phyloP scores from a whole-genome alignment of 1,140 invertebrate species.

The Leptopilina boulardi region DNA sequence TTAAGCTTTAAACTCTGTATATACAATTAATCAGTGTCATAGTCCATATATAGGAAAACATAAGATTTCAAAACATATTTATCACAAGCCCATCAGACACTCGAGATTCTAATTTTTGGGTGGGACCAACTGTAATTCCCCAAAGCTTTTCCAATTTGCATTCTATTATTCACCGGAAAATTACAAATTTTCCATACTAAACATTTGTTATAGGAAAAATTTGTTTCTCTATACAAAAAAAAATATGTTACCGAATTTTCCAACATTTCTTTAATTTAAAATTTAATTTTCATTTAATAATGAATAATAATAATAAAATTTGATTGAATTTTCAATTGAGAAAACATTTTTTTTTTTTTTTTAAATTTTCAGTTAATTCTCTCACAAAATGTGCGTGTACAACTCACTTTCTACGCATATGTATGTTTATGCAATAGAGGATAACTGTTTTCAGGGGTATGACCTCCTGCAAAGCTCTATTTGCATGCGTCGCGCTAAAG shows the following conservation, averaged over 20 bases:
- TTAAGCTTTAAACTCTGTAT: too few relatives aligned
- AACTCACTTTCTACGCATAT: not conserved
- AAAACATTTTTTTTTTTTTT: too few relatives aligned
- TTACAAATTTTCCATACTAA: not conserved
- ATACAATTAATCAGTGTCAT: not conserved
- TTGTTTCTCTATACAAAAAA: too few relatives aligned
- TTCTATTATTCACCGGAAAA: not conserved
- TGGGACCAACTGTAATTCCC: not conserved
- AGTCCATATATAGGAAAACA: not conserved
- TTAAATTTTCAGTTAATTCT: not conserved
- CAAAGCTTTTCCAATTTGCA: conserved; percentile 21
- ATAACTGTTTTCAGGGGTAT: conserved; percentile 32
- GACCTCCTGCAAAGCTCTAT: conserved; percentile 38
- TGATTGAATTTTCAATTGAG: too few relatives aligned
- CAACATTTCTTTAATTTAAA: too few relatives aligned
- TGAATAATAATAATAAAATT: too few relatives aligned
- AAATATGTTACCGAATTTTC: too few relatives aligned
- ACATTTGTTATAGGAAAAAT: not conserved
- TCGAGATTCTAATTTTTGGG: not conserved
- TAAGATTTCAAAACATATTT: not conserved
- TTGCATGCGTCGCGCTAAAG: conserved; percentile 42
- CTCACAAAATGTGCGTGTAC: too few relatives aligned
- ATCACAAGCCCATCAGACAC: not conserved
- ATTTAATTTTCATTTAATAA: too few relatives aligned
- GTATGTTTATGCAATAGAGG: conserved; percentile 1